Base-by-base conservation (phyloP, 2,797 vertebrate genomes). In the Aotus griseimembra region DNA sequence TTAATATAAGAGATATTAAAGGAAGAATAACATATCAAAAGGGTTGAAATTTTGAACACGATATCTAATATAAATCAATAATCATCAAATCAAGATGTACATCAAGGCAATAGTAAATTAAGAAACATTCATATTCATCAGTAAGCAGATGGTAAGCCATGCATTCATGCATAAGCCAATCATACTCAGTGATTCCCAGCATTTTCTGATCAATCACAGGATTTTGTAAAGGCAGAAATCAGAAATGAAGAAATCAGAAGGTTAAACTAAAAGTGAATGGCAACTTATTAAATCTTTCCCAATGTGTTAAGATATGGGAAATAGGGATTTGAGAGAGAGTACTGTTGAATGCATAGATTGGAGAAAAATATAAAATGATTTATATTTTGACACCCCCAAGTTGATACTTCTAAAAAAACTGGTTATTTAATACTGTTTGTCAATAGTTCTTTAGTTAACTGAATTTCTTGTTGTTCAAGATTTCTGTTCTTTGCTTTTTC, bases 191-290 rank as follows among this genome's bases (percentile, higher is more conserved):
- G 24, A 46, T 81, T 83, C 17, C 48, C 39, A 73, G 36, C 12
- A 84, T 77, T 72, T 77, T 77, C 28, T 67, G 19, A 26, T 36
- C 10, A 17, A 61, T 50, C 26, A 44, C 33, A 17, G 2, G n/a
- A 61, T 57, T 96, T 96, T 92, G 46, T 20, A 93, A 84, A 85
- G 67, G 19, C 36, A 94, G 52, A 55, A 55, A 55, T 55, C 20
- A 55, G 52, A 55, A 55, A 33, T 80, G 26, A 96, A 86, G 73
- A 82, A 6, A 52, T 48, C 81, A 33, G 33, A 84, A 22, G 10
- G 9, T 39, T 76, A 55, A 26, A 26, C 46, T 86, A 88, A 81
- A 80, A 55, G 9, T 48, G 81, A 52, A n/a, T 36, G 52, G 24
- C 20, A 67, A 76, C 30, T 76, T 57, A 70, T 72, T 39, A 39